phyloP scores from a whole-genome alignment of 23 tunicate genomes.

The Botrylloides violaceus region DNA sequence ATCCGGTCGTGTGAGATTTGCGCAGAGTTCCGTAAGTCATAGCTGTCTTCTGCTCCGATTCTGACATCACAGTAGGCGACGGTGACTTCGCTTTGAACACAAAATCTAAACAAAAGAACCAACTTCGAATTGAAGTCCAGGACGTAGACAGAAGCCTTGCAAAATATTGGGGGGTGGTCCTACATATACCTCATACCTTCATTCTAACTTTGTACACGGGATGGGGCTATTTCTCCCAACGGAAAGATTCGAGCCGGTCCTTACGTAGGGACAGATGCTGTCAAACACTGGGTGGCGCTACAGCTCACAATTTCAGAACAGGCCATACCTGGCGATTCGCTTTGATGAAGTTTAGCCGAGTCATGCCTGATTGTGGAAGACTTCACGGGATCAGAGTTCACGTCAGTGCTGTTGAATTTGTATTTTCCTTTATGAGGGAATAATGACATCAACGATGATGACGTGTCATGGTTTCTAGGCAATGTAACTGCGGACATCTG shows the following conservation, averaged over 20 bases:
- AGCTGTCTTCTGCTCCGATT: neutral
- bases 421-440: slow-evolving; percentile 4
- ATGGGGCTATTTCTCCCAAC: too few relatives aligned
- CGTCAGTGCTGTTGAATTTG: neutral
- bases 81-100: neutral
- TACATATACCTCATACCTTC: too few relatives aligned
- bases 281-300: neutral
- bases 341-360: slow-evolving; percentile 2
- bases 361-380: neutral
- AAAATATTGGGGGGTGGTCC: too few relatives aligned
- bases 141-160: too few relatives aligned
- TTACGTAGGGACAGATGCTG: neutral
- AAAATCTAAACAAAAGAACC: neutral
- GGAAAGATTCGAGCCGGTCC: neutral
- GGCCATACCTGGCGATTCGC: slow-evolving; percentile 24
- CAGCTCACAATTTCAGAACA: neutral
- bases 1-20: slow-evolving; percentile 6
- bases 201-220: too few relatives aligned
- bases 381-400: neutral
- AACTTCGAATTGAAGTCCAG: too few relatives aligned
- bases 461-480: neutral
- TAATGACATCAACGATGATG: neutral
- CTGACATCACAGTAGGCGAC: neutral
- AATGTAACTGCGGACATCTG: slow-evolving; percentile 2
- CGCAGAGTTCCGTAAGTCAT: neutral